Evolutionary conservation across 2,888 invertebrate species (phyloP).

Genomic region (Steinernema hermaphroditum): DNA sequence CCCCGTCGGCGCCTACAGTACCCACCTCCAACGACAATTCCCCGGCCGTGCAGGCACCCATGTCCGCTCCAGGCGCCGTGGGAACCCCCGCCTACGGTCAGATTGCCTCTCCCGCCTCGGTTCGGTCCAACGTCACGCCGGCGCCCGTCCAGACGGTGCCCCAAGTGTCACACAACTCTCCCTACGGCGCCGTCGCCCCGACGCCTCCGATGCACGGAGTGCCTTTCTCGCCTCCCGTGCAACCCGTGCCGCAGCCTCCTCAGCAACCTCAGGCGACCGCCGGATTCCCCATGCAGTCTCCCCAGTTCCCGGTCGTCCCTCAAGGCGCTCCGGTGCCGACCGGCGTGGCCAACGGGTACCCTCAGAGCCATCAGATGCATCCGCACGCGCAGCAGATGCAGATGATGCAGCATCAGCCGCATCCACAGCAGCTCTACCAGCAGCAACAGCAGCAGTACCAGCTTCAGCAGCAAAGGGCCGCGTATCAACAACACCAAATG

Average conservation of each 20-base stretch:
- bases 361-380: not conserved
- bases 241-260: not conserved
- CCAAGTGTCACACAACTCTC: not conserved
- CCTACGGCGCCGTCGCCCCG: not conserved
- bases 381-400: not conserved
- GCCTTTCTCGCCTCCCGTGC: not conserved
- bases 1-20: constrained; percentile 1
- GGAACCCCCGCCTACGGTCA: not conserved
- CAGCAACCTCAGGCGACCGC: not conserved
- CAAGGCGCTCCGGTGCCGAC: not conserved
- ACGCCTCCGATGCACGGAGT: constrained; percentile 3
- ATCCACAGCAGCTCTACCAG: not conserved
- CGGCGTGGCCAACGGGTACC: not conserved
- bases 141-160: constrained; percentile 4
- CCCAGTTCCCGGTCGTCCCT: not conserved
- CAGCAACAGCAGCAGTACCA: constrained; percentile 18
- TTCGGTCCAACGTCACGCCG: not conserved
- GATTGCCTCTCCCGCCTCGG: constrained; percentile 8
- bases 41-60: not conserved
- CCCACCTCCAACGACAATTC: constrained; percentile 18
- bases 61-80: constrained; percentile 6
- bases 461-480: not conserved
- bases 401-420: not conserved
- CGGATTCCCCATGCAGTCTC: constrained; percentile 12
- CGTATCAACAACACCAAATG: not conserved